phyloP scores from a whole-genome alignment of 2,888 invertebrate species.

The Drosophila emarginata region DNA sequence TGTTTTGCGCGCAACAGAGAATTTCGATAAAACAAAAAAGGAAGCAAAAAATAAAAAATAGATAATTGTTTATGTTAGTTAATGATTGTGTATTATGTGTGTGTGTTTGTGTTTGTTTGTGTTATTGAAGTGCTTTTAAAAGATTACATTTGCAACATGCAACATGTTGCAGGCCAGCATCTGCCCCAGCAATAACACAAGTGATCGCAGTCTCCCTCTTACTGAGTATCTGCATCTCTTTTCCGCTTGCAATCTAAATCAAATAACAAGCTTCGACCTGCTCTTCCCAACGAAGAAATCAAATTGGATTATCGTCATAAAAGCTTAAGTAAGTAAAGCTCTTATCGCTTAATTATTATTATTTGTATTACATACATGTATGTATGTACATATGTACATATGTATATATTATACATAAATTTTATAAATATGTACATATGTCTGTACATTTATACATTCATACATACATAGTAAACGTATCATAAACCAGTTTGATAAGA shows the following conservation, averaged over 20 bases:
- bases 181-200: constrained; percentile 28
- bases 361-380: constrained; percentile 2
- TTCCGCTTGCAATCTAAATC: constrained; percentile 66
- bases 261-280: constrained; percentile 46
- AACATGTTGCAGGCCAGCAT: constrained; percentile 63
- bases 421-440: too few species aligned
- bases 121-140: neutral
- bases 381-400: neutral
- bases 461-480: constrained; percentile 7
- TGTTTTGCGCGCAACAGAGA: constrained; percentile 5
- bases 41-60: neutral
- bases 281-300: constrained; percentile 45
- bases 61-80: constrained; percentile 4
- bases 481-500: constrained; percentile 44
- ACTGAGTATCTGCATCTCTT: constrained; percentile 60
- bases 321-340: constrained; percentile 21
- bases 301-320: constrained; percentile 70
- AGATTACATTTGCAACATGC: constrained; percentile 41
- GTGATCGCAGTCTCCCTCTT: constrained; percentile 16
- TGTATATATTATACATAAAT: constrained; percentile 2
- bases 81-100: neutral
- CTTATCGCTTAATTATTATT: constrained; percentile 23
- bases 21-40: neutral
- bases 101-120: neutral
- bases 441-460: too few species aligned